These are phyloP conservation scores for Anableps anableps DNA, from an alignment of 2,797 vertebrate species.

Conservation along the genomic window DNA sequence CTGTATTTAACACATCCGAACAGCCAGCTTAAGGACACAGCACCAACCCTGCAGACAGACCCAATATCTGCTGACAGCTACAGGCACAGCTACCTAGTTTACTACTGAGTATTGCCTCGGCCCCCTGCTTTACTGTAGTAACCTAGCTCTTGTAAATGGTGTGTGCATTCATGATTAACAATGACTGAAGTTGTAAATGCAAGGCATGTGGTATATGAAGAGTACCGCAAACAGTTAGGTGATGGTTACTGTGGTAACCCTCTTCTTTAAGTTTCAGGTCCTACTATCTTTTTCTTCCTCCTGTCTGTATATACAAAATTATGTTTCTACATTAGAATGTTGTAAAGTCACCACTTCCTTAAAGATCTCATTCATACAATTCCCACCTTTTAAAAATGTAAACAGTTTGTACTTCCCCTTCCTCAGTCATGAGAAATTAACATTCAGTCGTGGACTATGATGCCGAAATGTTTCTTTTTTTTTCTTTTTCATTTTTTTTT, in stretches of 20 bases:
- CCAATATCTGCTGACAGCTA: constrained; percentile 52
- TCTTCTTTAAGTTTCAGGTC: constrained; percentile 17
- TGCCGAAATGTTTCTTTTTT: constrained; percentile 57
- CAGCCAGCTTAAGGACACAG: constrained; percentile 56
- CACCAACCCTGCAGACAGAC: constrained; percentile 42
- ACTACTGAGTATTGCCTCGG: constrained; percentile 54
- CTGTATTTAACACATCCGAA: constrained; percentile 40
- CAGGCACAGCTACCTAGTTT: constrained; percentile 47
- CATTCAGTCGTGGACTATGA: constrained; percentile 57
- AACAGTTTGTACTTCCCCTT: constrained; percentile 57
- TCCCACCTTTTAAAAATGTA: constrained; percentile 42
- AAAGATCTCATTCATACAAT: constrained; percentile 59
- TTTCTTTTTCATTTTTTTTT: constrained; percentile 56
- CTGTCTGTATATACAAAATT: constrained; percentile 67
- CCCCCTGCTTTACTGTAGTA: constrained; percentile 50
- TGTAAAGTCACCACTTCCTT: constrained; percentile 65
- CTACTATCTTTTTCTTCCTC: constrained; percentile 26
- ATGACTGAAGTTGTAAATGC: constrained; percentile 33
- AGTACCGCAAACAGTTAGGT: constrained; percentile 22
- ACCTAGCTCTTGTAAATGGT: constrained; percentile 50
- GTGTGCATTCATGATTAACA: constrained; percentile 36
- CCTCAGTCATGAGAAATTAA: constrained; percentile 48
- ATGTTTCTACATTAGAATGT: constrained; percentile 72
- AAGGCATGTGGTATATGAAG: constrained; percentile 52
- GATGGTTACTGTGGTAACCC: constrained; percentile 53